phyloP scores from a whole-genome alignment of 1,140 invertebrate species.

The Papilio helenus region DNA sequence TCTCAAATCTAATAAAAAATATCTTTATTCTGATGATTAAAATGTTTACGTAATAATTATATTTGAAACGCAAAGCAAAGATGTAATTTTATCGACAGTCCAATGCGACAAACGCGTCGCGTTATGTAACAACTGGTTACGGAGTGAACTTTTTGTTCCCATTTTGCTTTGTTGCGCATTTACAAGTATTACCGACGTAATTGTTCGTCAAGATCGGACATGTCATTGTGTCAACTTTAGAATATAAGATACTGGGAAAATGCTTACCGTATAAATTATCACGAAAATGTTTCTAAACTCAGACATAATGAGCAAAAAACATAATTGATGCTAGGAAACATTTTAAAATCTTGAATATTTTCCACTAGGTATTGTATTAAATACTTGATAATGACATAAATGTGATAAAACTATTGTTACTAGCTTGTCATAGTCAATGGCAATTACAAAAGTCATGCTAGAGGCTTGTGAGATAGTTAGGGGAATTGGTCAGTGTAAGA shows the following conservation, averaged over 20 bases:
- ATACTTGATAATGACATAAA: background rate
- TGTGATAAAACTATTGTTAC: background rate
- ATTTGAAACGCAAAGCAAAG: constrained; percentile 24
- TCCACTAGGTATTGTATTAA: background rate
- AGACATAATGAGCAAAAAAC: constrained; percentile 18
- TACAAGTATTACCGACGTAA: constrained; percentile 46
- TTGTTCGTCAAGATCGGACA: constrained; percentile 42
- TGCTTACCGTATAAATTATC: background rate
- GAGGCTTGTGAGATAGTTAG: too few relatives aligned
- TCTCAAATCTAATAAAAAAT: background rate
- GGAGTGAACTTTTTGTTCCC: constrained; percentile 52
- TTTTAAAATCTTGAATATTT: constrained; percentile 14
- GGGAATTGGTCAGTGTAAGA: too few relatives aligned
- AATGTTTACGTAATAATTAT: constrained; percentile 6
- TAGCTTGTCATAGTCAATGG: background rate
- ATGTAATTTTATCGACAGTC: constrained; percentile 19
- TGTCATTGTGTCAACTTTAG: constrained; percentile 33
- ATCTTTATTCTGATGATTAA: background rate
- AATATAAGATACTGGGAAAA: constrained; percentile 39
- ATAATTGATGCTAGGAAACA: constrained; percentile 9
- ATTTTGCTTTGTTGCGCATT: constrained; percentile 57
- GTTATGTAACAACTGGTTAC: constrained; percentile 58
- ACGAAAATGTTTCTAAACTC: constrained; percentile 8
- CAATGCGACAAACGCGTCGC: constrained; percentile 29
- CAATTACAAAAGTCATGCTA: background rate